A percentile compares a stretch with the other conserved stretches of the same genome.
Conservation (phyloP, 1,140 invertebrate genomes). For the Pinna nobilis region DNA sequence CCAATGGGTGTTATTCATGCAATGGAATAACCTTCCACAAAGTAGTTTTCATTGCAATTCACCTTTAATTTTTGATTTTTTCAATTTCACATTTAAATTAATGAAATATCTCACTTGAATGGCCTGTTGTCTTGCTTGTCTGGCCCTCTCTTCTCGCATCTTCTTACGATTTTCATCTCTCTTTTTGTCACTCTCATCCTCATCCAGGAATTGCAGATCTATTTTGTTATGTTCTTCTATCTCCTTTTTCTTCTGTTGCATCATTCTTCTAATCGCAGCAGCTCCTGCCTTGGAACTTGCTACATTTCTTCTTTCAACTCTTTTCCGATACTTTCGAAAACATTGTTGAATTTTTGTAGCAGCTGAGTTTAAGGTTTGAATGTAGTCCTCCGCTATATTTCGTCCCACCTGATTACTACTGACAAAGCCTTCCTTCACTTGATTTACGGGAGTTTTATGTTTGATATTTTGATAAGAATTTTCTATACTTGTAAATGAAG, state of each 20-base stretch:
- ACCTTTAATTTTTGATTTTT: background rate
- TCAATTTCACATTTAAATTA: background rate
- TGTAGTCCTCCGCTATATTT: conserved; percentile 67
- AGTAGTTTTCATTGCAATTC: background rate
- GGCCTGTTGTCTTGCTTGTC: conserved; percentile 66
- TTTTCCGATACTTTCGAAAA: conserved; percentile 52
- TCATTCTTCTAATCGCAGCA: conserved; percentile 66
- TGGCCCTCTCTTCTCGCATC: conserved; percentile 67
- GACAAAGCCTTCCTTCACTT: conserved; percentile 51
- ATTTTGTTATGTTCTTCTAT: conserved; percentile 42
- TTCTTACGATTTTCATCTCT: conserved; percentile 62
- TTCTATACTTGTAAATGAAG: conserved; percentile 68
- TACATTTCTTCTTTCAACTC: background rate
- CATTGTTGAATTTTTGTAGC: conserved; percentile 70
- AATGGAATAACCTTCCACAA: background rate
- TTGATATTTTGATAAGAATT: conserved; percentile 74
- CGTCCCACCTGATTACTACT: conserved; percentile 37
- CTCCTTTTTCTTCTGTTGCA: conserved; percentile 64
- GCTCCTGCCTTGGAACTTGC: conserved; percentile 50
- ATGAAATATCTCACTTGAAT: conserved; percentile 61
- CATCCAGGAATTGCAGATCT: conserved; percentile 41
- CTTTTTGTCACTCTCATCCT: conserved; percentile 48
- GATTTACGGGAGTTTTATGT: conserved; percentile 73
- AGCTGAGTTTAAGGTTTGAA: conserved; percentile 63
- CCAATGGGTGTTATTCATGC: background rate